Conservation (phyloP, 1,140 invertebrate species). For the Lineus longissimus region DNA sequence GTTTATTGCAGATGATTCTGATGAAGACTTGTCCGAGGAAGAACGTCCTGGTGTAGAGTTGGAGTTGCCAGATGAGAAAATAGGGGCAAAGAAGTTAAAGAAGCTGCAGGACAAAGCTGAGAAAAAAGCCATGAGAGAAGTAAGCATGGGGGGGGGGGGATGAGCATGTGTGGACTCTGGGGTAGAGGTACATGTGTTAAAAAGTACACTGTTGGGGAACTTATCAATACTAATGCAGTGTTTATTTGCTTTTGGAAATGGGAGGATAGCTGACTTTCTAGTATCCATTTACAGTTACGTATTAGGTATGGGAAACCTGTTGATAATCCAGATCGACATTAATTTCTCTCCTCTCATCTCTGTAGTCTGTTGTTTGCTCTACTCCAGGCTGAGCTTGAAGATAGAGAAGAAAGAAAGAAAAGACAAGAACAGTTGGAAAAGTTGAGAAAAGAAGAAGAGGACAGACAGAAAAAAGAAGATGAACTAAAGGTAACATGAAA, state of each 20-base stretch:
- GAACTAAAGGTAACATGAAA: slow-evolving; percentile 41
- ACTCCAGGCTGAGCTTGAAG: slow-evolving; percentile 47
- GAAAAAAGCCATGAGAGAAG: slow-evolving; percentile 77
- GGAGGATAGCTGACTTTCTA: no score
- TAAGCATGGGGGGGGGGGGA: slow-evolving; percentile 54
- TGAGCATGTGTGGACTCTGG: no score
- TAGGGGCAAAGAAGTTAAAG: slow-evolving; percentile 73
- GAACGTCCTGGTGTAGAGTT: slow-evolving; percentile 38
- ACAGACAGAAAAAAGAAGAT: slow-evolving; percentile 51
- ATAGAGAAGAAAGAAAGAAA: slow-evolving; percentile 62
- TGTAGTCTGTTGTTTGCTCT: slow-evolving; percentile 16
- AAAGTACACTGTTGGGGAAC: no score
- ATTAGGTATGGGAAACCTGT: no score
- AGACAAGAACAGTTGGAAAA: slow-evolving; percentile 49
- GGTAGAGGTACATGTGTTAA: no score
- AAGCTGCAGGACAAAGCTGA: slow-evolving; percentile 71
- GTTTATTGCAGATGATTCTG: neutral
- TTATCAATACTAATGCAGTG: neutral
- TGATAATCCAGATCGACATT: neutral
- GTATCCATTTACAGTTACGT: no score
- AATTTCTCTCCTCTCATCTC: neutral
- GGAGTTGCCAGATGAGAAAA: slow-evolving; percentile 67
- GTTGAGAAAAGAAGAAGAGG: slow-evolving; percentile 52
- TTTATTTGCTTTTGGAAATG: no score
- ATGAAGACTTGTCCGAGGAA: slow-evolving; percentile 3